Base-by-base conservation (phyloP, 1,140 invertebrate species). In the Saccostrea cuccullata region DNA sequence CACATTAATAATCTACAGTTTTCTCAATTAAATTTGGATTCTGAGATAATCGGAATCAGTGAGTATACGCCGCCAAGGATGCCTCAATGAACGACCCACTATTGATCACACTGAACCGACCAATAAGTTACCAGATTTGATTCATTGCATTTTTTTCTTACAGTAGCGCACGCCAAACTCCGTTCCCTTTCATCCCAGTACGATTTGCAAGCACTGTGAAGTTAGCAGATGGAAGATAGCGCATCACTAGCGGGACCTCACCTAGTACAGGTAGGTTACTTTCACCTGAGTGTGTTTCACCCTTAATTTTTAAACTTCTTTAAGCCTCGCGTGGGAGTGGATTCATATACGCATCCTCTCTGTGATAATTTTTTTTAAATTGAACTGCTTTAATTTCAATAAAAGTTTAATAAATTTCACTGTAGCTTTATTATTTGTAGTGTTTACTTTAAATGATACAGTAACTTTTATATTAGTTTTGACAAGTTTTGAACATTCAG, bases 41-140 rank as follows among this genome's bases (percentile, higher is more conserved):
- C 26, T 77, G 12, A 12, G 26, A 17, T 77, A 77, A 77, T 36
- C 70, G 12, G 70, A 13, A 20, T 64, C 17, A 20, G 6, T n/a
- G n/a, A 64, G 15, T 64, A 8, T 60, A 60, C 58, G 5, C 15
- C 20, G 58, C n/a, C 47, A 47, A 30, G 70, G 26, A 30, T 36
- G 23, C 70, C 70, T 30, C 70, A 77, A 77, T 77, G 70, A 77
- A 77, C 26, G 13, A 26, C 23, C 23, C 26, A 36, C 47, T 77
- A 77, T 77, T 77, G 70, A 77, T 77, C 26, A 77, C 26, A 12
- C 70, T 11, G 70, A 30, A 26, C 70, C 70, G 26, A 77, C 70
- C 70, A 77, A 77, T 77, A 77, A 77, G 26, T 77, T 77, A 23
- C 70, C 26, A 77, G 70, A 77, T 77, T 77, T 77, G 23, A 77